Conservation (phyloP, 2,113 vertebrate species). For the Lycaon pictus region DNA sequence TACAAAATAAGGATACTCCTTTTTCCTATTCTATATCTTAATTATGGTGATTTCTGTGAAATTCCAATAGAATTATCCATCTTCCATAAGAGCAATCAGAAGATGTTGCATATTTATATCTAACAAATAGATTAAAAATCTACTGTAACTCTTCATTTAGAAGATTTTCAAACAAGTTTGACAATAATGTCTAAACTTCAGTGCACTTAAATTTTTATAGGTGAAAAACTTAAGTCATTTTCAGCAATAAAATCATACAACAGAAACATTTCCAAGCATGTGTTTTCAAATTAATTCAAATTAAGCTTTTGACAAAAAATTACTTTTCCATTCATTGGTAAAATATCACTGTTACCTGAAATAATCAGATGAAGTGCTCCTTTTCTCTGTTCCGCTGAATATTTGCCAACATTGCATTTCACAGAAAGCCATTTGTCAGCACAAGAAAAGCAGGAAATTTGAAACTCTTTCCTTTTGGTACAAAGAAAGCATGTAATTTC, state of each 20-base stretch:
- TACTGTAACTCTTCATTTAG: constrained; percentile 22
- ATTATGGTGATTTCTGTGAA: not conserved
- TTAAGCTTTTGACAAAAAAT: constrained; percentile 46
- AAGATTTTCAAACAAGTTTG: constrained; percentile 16
- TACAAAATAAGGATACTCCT: not conserved
- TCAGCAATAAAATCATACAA: constrained; percentile 38
- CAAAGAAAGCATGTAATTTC: constrained; percentile 34
- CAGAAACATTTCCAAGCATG: not conserved
- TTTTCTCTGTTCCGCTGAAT: constrained; percentile 39
- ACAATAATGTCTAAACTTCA: constrained; percentile 7
- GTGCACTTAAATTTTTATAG: not conserved
- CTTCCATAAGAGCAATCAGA: not conserved
- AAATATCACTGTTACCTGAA: constrained; percentile 38
- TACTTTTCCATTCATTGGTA: not conserved
- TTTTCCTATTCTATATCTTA: not conserved
- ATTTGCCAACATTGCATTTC: constrained; percentile 47
- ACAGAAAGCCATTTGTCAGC: constrained; percentile 12
- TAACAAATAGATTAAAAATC: not conserved
- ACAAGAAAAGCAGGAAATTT: constrained; percentile 45
- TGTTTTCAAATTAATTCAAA: constrained; percentile 57
- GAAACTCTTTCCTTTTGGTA: constrained; percentile 37
- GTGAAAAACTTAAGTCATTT: not conserved
- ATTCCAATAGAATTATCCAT: not conserved
- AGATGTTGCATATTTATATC: not conserved
- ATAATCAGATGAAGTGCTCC: constrained; percentile 14